Evolutionary conservation across 2,113 vertebrate species (phyloP), one percentile per base, ranked within the genome.

Genomic region (Tor tambroides): DNA sequence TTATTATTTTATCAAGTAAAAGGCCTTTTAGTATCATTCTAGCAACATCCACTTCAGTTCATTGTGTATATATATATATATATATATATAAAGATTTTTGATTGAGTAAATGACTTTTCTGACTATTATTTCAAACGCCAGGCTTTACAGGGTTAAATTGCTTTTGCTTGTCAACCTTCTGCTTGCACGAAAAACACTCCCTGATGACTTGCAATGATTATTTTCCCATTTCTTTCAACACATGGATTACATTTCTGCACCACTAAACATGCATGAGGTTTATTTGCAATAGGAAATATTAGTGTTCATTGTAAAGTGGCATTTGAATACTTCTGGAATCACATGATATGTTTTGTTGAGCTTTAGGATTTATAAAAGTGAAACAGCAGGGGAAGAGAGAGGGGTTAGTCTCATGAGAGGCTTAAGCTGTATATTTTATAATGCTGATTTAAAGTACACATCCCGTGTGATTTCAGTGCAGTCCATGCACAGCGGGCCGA

Each of bases 281-380:
- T 49, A 19, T 59, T 80, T 35, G 28, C 30, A 61, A 35, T 14
- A 19, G 23, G 12, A 81, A 46, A 1, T 63, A 65, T 81, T 28
- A 81, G 9, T 43, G 35, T 63, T 38, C 17, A 81, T 43, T 81
- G 0, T 14, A 38, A 32, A 80, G 56, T 43, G 15, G 23, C 54
- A 28, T 81, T 81, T 65, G 38, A 81, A 59, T 80, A 80, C 30
- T 80, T 80, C 14, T n/a, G 8, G 32, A 61, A 80, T 80, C 54
- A 56, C 19, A 61, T 56, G 30, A 79, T 35, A 61, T 61, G 78
- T 30, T 65, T 81, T 81, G 32, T 81, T n/a, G 35, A n/a, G 79
- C 59, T 41, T 63, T 65, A 65, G 35, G 80, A 30, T 81, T 65
- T 81, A 46, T 46, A 46, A 65, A 43, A 67, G 32, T 6, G 19